Conservation (phyloP, 2,113 vertebrate species). For the Thunnus thynnus region DNA sequence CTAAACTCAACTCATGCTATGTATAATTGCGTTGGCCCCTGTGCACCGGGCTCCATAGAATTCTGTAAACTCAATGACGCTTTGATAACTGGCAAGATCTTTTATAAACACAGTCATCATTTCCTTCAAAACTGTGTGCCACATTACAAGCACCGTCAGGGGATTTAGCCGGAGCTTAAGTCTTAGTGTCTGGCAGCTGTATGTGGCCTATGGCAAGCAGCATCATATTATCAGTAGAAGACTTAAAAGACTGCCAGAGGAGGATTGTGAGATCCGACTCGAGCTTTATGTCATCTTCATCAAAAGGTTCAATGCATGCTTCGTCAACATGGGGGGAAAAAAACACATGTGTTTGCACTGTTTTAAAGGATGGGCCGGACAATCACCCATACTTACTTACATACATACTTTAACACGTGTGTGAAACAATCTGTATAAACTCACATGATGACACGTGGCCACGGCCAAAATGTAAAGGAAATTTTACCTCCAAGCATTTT, state of each 20-base stretch:
- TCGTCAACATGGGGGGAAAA: constrained; percentile 26
- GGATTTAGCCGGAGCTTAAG: constrained; percentile 67
- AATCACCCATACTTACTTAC: constrained; percentile 18
- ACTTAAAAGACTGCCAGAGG: constrained; percentile 57
- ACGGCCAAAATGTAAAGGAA: background rate
- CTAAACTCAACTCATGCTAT: constrained; percentile 15
- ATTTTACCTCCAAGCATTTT: constrained; percentile 40
- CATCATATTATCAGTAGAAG: constrained; percentile 59
- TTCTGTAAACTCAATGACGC: constrained; percentile 48
- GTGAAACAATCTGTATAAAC: constrained; percentile 28
- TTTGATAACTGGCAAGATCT: constrained; percentile 59
- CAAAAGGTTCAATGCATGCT: constrained; percentile 54
- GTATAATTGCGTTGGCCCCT: constrained; percentile 35
- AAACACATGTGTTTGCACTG: constrained; percentile 5
- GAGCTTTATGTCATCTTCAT: constrained; percentile 55
- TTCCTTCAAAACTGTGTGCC: constrained; percentile 66
- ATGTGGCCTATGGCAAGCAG: constrained; percentile 70
- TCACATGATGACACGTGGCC: constrained; percentile 6
- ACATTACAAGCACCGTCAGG: constrained; percentile 73
- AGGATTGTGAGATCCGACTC: constrained; percentile 59
- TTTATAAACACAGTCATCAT: constrained; percentile 59
- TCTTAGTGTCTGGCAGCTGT: constrained; percentile 70
- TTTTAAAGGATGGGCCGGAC: constrained; percentile 9
- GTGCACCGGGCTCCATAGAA: background rate
- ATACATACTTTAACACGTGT: constrained; percentile 19